Base-by-base conservation (phyloP, 2,888 invertebrate genomes). In the Coenonympha glycerion region DNA sequence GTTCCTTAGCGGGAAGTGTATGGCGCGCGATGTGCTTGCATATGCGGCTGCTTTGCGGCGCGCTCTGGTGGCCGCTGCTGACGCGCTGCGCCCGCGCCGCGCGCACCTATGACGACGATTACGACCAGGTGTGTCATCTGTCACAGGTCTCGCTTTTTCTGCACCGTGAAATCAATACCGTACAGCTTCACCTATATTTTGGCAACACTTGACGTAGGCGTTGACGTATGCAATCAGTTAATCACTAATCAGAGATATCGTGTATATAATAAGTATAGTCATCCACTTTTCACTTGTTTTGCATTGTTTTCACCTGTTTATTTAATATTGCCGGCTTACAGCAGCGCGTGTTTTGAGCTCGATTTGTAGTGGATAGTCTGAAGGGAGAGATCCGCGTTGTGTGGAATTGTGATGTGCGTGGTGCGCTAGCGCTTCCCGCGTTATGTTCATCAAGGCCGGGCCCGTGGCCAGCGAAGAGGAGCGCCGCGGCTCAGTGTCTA, bases 401-500 rank as follows among this genome's bases (percentile, higher is more conserved):
- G 65, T 66, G 62, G 63, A 65, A 70, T 73, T 81, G 86, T 82
- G 71, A 85, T 85, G 85, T 75, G 78, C 74, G 71, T 64, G 62
- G 76, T 71, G 73, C 66, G 65, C 62, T 69, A 66, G 71, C 71
- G 69, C 66, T 70, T 63, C 75, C 73, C 73, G 73, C 86, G 84
- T 84, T 66, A 88, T 88, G 87, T 87, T 88, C 64, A 88, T 88
- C 76, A 88, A 88, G 66, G 79, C 77, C 63, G 85, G 78, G 67
- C 79, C 82, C 61, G 79, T 72, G 63, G 65, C 79, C 71, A 79
- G 76, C 67, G 83, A 89, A 63, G 87, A 90, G 61, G 91, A 91
- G 73, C 89, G 91, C 63, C 90, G 91, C 58, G 91, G 91, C 64
- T 91, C 91, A 62, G 91, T 93, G 55, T 90, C 92, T 62, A 93